These are phyloP conservation scores for Nesoenas mayeri DNA, from an alignment of 2,113 vertebrate species.

Conservation along the genomic window DNA sequence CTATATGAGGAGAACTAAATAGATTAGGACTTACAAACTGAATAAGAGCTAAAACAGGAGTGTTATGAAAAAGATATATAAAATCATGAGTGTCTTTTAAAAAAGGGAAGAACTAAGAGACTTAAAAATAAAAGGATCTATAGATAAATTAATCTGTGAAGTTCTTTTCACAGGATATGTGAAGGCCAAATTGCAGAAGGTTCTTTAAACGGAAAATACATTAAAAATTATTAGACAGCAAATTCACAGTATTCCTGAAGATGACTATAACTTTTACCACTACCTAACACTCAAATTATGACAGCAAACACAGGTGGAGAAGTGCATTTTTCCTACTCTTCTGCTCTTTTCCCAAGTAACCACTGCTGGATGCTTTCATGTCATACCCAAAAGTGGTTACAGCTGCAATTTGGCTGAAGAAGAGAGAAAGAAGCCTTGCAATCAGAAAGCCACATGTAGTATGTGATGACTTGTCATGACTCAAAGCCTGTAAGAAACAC, in stretches of 20 bases:
- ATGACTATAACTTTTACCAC: not conserved
- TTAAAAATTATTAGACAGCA: not conserved
- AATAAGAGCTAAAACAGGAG: not conserved
- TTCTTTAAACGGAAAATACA: not conserved
- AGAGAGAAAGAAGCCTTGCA: not conserved
- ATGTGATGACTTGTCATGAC: not conserved
- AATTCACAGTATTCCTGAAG: not conserved
- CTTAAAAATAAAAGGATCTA: not conserved
- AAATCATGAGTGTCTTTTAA: not conserved
- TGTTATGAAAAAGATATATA: not conserved
- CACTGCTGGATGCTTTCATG: not conserved
- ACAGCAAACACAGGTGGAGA: not conserved
- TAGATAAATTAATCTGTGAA: not conserved
- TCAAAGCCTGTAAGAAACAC: not conserved
- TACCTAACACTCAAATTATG: not conserved
- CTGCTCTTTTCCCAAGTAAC: not conserved
- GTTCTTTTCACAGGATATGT: not conserved
- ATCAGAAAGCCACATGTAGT: rapidly evolving
- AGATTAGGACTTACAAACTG: not conserved
- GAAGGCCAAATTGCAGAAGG: not conserved
- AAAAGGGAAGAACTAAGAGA: not conserved
- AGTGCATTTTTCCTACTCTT: not conserved
- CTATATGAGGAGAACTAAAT: not conserved
- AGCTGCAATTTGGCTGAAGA: not conserved
- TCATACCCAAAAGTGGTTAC: not conserved